These are phyloP conservation scores for Panthera leo DNA, from an alignment of 2,113 vertebrate genomes.

Conservation along the genomic window DNA sequence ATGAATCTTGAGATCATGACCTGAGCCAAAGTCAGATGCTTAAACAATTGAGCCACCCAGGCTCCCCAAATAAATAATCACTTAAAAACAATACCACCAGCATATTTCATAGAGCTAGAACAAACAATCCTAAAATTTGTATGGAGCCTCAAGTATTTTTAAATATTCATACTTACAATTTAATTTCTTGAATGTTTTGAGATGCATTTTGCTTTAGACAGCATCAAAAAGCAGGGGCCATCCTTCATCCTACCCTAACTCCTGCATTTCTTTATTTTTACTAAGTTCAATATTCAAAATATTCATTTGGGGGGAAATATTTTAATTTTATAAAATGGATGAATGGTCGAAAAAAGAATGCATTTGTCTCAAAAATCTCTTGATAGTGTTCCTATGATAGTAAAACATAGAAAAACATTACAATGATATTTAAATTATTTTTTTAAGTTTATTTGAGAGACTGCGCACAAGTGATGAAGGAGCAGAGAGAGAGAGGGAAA, in stretches of 20 bases:
- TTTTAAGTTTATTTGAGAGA: too few species aligned
- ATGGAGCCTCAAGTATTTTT: background rate
- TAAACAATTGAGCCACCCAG: too few species aligned
- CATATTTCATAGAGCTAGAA: background rate
- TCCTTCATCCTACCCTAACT: background rate
- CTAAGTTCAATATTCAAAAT: background rate
- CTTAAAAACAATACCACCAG: background rate
- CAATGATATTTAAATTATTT: background rate
- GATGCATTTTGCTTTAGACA: background rate
- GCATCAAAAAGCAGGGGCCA: background rate
- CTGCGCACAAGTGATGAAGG: too few species aligned
- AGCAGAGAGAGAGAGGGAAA: too few species aligned
- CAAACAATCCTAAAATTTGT: background rate
- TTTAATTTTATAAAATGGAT: background rate
- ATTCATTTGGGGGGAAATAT: background rate
- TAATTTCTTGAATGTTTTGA: background rate
- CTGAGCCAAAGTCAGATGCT: too few species aligned
- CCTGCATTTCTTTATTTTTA: background rate
- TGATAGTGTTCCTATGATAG: background rate
- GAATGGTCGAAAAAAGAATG: background rate
- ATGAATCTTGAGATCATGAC: too few species aligned
- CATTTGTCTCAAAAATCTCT: background rate
- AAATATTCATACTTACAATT: background rate
- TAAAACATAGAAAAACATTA: background rate
- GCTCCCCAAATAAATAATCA: too few species aligned